Base-by-base conservation (phyloP, 1,140 invertebrate genomes). In the Plectrocnemia conspersa region DNA sequence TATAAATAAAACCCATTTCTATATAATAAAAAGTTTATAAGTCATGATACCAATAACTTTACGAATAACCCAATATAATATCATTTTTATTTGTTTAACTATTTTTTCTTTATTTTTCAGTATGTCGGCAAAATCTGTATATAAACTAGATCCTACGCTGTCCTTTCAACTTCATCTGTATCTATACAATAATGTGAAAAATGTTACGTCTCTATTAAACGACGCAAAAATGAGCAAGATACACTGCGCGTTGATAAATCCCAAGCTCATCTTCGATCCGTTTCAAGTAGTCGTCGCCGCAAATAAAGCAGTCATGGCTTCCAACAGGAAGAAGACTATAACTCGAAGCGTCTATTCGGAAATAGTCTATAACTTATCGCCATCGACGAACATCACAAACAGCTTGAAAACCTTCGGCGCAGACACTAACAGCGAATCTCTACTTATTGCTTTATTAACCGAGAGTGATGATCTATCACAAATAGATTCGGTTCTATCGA, bases 241-340 rank as follows among this genome's bases (percentile, higher is more conserved):
- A 61, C 68, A 76, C 29, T 85, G 83, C 64, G 77, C 79, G 32
- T 65, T 83, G 0, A 70, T 85, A 16, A 85, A 85, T 65, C 77
- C 82, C 1, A 66, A 63, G 29, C 66, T 84, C 22, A 77, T 88
- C 54, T 60, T 78, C 3, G 79, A 85, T 69, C 71, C 78, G 6
- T 80, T 86, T 61, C 85, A 87, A 76, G 64, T 85, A 1, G 69
- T 73, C 2, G 74, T 84, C 0, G 84, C 84, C 3, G 81, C 81
- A 0, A 86, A 86, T 62, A 84, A 81, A 68, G 82, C 84, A n/a
- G 71, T 75, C 0, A 54, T 79, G 1, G 71, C 74, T 7, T 69
- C 77, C 45, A 78, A 76, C 52, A 65, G 67, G 9, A 64, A 64
- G 7, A 70, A 64, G 47, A 68, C 85, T 64, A 77, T 76, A 0